Conservation (phyloP, 2,888 invertebrate genomes). For the Creontiades dilutus region DNA sequence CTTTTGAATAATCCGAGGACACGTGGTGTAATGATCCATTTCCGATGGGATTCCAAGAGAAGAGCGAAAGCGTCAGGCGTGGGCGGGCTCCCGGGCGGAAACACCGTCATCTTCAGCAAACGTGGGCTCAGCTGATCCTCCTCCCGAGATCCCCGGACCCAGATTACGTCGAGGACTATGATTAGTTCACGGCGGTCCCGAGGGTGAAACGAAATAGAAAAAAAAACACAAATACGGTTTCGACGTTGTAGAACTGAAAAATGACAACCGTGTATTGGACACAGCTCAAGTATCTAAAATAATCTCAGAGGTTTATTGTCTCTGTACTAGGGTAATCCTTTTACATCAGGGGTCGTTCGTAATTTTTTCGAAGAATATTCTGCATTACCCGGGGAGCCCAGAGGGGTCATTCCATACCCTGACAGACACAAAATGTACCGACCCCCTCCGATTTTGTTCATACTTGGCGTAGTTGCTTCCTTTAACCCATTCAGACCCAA, state of each 20-base stretch:
- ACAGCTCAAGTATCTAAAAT: too few relatives aligned
- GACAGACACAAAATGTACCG: too few relatives aligned
- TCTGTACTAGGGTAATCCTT: too few relatives aligned
- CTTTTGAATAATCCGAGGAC: conserved; percentile 21
- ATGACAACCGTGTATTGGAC: neutral
- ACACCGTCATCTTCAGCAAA: conserved; percentile 57
- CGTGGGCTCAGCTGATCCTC: conserved; percentile 38
- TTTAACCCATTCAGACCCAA: too few relatives aligned
- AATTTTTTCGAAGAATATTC: too few relatives aligned
- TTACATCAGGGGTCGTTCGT: too few relatives aligned
- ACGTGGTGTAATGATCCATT: conserved; percentile 60
- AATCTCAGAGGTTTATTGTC: too few relatives aligned
- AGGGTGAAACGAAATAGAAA: neutral
- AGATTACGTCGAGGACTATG: neutral
- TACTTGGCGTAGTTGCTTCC: too few relatives aligned
- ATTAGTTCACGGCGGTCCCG: neutral
- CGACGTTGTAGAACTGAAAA: neutral
- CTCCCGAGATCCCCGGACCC: neutral
- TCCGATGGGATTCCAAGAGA: conserved; percentile 65
- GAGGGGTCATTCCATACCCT: too few relatives aligned
- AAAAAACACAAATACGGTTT: neutral
- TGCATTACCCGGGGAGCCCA: too few relatives aligned
- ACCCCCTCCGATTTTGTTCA: too few relatives aligned
- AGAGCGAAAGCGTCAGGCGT: conserved; percentile 60
- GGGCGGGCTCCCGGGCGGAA: conserved; percentile 57